phyloP scores from a whole-genome alignment of 2,113 vertebrate species.

The Vombatus ursinus region DNA sequence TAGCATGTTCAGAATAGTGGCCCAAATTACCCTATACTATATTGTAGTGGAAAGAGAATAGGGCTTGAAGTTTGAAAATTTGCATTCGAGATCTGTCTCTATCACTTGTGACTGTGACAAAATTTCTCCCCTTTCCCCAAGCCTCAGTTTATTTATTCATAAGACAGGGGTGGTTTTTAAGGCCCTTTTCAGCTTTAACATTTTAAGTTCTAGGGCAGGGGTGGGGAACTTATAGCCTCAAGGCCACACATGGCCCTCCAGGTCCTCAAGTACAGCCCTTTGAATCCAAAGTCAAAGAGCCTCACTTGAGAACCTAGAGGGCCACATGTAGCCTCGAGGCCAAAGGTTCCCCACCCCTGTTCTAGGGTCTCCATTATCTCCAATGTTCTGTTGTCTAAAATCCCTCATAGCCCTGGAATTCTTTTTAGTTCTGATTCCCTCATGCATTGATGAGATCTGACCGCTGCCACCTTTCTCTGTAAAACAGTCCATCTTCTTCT shows the following conservation, averaged over 20 bases:
- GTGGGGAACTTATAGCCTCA: too few species aligned
- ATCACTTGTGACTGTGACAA: neutral
- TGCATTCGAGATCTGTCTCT: neutral
- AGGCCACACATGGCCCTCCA: too few species aligned
- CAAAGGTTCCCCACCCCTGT: neutral
- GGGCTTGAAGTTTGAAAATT: neutral
- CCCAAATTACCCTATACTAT: neutral
- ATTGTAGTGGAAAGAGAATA: neutral
- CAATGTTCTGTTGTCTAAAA: neutral
- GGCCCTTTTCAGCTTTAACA: neutral
- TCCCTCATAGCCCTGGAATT: neutral
- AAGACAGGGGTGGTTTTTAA: neutral
- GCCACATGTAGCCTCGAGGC: too few species aligned
- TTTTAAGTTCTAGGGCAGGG: neutral
- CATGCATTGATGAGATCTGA: neutral
- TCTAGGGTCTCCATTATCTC: neutral
- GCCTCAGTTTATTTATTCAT: neutral
- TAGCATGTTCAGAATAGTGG: neutral
- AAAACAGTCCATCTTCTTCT: neutral
- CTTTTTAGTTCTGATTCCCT: neutral
- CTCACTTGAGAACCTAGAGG: too few species aligned
- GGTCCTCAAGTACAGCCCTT: too few species aligned
- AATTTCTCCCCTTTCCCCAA: neutral
- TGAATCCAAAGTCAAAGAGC: too few species aligned
- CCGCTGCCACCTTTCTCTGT: neutral